These are phyloP conservation scores for Drosophila ficusphila DNA, from an alignment of 1,140 invertebrate genomes.

Conservation along the genomic window DNA sequence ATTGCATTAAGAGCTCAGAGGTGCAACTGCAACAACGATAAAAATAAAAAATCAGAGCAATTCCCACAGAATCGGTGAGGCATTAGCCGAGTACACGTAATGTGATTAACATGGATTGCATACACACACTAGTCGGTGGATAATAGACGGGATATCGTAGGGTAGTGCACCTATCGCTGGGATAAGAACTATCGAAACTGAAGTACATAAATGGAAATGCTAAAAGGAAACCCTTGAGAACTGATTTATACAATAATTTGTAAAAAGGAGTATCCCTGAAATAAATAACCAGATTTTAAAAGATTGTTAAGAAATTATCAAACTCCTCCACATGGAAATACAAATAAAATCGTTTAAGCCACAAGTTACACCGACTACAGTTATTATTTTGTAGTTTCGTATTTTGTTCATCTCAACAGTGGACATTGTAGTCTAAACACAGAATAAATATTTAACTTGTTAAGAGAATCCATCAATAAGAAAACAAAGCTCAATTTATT, in stretches of 20 bases:
- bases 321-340: no score
- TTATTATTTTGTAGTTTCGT: no score
- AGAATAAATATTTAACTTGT: no score
- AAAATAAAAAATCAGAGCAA: conserved; percentile 70
- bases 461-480: no score
- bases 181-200: conserved; percentile 11
- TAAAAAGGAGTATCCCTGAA: no score
- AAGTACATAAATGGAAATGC: background rate
- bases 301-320: no score
- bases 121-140: conserved; percentile 10
- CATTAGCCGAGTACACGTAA: conserved; percentile 49
- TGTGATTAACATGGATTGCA: conserved; percentile 57
- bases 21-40: conserved; percentile 39
- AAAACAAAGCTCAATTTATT: no score
- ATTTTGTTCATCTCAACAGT: no score
- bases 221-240: background rate
- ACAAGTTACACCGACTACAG: no score
- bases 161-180: background rate
- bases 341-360: no score
- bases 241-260: background rate
- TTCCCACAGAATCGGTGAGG: conserved; percentile 73
- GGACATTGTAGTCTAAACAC: no score
- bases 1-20: conserved; percentile 72
- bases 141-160: background rate
- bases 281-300: no score